A percentile compares a stretch with the other conserved stretches of the same genome.
These are phyloP conservation scores for Phocoena sinus DNA, from an alignment of 2,113 vertebrate genomes.

Conservation along the genomic window DNA sequence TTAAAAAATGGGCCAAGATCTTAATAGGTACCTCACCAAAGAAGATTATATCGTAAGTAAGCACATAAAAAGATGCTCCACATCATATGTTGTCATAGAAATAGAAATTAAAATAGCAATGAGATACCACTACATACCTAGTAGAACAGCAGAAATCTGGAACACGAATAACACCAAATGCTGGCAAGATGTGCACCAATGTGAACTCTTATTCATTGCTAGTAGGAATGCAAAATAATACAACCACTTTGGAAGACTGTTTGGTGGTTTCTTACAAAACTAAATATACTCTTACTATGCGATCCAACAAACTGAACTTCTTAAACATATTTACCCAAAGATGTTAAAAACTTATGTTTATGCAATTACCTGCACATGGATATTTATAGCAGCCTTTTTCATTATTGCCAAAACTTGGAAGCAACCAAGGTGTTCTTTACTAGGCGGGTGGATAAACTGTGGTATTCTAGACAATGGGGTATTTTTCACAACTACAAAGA, in stretches of 20 bases:
- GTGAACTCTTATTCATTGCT: not conserved
- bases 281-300: not conserved
- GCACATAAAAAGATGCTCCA: not conserved
- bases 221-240: not conserved
- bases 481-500: not conserved
- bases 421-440: not conserved
- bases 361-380: not conserved
- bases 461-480: not conserved
- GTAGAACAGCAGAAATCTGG: not conserved
- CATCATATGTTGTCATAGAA: not conserved
- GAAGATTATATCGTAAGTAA: not conserved
- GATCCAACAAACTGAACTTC: not conserved
- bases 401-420: not conserved
- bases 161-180: not conserved
- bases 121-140: not conserved
- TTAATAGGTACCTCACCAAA: not conserved
- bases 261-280: not conserved
- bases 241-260: not conserved
- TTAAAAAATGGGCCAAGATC: not conserved
- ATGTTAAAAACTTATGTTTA: not conserved
- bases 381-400: not conserved
- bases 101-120: not conserved
- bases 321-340: not conserved
- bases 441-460: not conserved
- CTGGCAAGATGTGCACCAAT: not conserved